Evolutionary conservation across 2,113 vertebrate genomes (phyloP).

Genomic region (Mustelus asterias): DNA sequence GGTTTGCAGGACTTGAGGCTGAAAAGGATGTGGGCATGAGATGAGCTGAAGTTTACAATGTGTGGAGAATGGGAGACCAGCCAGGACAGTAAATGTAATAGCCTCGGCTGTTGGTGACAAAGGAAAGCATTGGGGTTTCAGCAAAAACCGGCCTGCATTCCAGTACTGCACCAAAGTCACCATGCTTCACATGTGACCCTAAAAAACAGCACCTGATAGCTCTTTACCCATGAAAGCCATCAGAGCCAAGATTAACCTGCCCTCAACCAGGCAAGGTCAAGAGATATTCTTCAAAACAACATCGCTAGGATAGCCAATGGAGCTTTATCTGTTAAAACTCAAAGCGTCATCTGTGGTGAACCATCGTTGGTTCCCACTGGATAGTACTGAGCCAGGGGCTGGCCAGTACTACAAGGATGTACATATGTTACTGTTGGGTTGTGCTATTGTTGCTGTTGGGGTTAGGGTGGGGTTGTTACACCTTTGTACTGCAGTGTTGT

Average conservation of each 20-base stretch:
- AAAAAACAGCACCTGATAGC: background rate
- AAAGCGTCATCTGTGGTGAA: background rate
- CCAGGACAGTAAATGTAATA: background rate
- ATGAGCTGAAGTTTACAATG: background rate
- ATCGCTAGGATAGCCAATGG: background rate
- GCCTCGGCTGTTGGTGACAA: background rate
- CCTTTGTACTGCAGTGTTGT: no score
- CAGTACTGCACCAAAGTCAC: background rate
- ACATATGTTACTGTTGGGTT: no score
- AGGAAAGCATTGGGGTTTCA: background rate
- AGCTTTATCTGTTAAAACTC: background rate
- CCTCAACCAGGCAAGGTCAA: background rate
- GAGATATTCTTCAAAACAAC: background rate
- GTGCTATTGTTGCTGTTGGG: no score
- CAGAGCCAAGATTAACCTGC: background rate
- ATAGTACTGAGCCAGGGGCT: no score
- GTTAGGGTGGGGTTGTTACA: no score
- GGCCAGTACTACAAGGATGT: no score
- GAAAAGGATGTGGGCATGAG: background rate
- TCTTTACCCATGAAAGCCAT: background rate
- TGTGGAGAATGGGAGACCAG: background rate
- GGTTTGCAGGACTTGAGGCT: background rate
- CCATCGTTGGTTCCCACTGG: no score
- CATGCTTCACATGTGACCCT: background rate
- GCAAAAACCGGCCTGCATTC: background rate